Evolutionary conservation across 2,888 invertebrate genomes (phyloP).

Genomic region (Drosophila basisetae): DNA sequence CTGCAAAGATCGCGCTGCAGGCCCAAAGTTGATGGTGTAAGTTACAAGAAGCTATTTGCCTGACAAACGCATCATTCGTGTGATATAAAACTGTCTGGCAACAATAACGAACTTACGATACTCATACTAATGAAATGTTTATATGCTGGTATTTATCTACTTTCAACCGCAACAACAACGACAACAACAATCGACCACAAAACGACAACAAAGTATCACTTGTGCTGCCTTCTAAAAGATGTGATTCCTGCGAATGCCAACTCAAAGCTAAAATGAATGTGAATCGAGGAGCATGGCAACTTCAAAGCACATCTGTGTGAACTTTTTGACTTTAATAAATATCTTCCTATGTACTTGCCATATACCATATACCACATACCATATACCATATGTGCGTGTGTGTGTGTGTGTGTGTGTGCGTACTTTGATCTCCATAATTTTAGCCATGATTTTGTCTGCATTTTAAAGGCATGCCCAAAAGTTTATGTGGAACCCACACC

Average conservation of each 20-base stretch:
- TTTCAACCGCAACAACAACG: conserved; percentile 39
- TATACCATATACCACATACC: neutral
- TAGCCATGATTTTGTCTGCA: conserved; percentile 38
- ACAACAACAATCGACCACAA: conserved; percentile 21
- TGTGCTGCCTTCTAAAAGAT: conserved; percentile 72
- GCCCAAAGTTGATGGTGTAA: conserved; percentile 71
- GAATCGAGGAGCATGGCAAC: conserved; percentile 30
- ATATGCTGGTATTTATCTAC: conserved; percentile 10
- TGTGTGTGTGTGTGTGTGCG: conserved; percentile 9
- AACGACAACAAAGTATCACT: conserved; percentile 70
- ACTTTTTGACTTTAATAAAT: conserved; percentile 14
- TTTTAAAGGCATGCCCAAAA: conserved; percentile 47
- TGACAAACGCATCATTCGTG: conserved; percentile 13
- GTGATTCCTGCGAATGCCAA: conserved; percentile 75
- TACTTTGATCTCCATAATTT: conserved; percentile 68
- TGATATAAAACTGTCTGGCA: conserved; percentile 57
- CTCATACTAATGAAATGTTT: conserved; percentile 63
- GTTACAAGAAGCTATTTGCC: conserved; percentile 50
- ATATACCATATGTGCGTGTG: conserved; percentile 5
- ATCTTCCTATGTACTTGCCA: conserved; percentile 6
- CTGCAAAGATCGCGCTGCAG: conserved; percentile 71
- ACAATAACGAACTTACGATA: conserved; percentile 55
- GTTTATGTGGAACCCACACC: conserved; percentile 55
- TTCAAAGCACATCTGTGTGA: conserved; percentile 64
- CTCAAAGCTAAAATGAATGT: conserved; percentile 71